These are phyloP conservation scores for Drosophila meridionalis DNA, from an alignment of 2,888 invertebrate genomes.

Conservation along the genomic window DNA sequence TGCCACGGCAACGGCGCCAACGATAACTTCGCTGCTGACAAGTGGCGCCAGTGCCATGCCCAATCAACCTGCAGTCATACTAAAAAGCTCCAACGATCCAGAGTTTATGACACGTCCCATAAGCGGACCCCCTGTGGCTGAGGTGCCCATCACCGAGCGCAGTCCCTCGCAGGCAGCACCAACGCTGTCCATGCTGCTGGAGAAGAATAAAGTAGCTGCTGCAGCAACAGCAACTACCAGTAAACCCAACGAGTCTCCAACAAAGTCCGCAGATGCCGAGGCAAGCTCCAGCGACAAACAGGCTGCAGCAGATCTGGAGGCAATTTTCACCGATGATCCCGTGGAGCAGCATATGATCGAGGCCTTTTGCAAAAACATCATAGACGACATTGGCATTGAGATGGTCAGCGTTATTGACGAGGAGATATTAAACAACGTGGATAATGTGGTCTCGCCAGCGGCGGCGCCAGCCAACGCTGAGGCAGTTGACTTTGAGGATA, in stretches of 20 bases:
- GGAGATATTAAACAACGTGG: conserved; percentile 83
- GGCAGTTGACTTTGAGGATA: conserved; percentile 67
- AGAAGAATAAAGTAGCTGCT: conserved; percentile 84
- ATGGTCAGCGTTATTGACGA: conserved; percentile 82
- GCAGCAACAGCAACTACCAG: conserved; percentile 2
- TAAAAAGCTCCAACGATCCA: conserved; percentile 71
- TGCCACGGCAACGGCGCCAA: conserved; percentile 81
- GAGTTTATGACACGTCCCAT: conserved; percentile 81
- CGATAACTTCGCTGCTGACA: conserved; percentile 85
- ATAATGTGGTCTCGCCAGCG: conserved; percentile 66
- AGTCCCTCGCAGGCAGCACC: conserved; percentile 90
- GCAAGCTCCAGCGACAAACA: conserved; percentile 40
- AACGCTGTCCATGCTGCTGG: conserved; percentile 90
- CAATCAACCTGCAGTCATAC: conserved; percentile 72
- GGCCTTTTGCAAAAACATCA: conserved; percentile 82
- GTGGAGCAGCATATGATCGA: conserved; percentile 84
- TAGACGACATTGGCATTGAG: conserved; percentile 84
- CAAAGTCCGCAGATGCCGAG: conserved; percentile 21
- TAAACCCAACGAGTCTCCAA: conserved; percentile 26
- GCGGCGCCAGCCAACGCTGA: conserved; percentile 56
- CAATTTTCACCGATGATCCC: conserved; percentile 56
- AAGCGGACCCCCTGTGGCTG: conserved; percentile 80
- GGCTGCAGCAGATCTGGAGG: conserved; percentile 12
- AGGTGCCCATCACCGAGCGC: conserved; percentile 51
- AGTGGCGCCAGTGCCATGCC: conserved; percentile 76